Evolutionary conservation across 2,797 vertebrate genomes (phyloP).

Genomic region (Chloroceryle amazona): DNA sequence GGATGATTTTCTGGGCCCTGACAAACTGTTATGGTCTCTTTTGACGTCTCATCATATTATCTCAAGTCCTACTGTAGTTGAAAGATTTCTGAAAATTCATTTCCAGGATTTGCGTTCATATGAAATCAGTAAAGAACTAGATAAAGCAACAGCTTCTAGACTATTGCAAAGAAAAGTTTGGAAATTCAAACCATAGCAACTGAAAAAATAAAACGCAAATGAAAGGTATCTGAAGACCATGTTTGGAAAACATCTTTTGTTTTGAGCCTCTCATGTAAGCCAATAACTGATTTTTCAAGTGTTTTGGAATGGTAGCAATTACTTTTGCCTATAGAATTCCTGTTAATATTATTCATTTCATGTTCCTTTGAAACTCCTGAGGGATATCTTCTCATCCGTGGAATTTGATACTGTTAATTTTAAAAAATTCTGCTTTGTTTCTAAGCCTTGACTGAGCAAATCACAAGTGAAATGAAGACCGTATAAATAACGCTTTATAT

Average conservation of each 20-base stretch:
- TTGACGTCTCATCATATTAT: background rate
- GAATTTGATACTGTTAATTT: background rate
- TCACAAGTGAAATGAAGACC: background rate
- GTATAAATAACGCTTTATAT: background rate
- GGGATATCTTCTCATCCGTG: background rate
- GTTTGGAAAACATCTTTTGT: background rate
- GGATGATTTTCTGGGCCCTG: background rate
- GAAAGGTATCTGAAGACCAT: background rate
- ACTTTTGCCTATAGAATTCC: background rate
- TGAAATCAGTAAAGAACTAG: background rate
- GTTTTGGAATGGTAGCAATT: background rate
- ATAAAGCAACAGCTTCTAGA: background rate
- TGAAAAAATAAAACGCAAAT: background rate
- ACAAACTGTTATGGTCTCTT: background rate
- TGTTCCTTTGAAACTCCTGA: background rate
- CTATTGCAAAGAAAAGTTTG: background rate
- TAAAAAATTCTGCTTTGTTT: background rate
- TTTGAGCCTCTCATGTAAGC: background rate
- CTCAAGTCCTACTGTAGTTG: background rate
- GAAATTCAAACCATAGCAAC: background rate
- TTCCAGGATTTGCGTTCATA: background rate
- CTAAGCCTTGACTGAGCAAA: background rate
- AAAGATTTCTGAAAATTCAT: background rate
- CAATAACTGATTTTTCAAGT: background rate
- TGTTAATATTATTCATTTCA: background rate